Base-by-base conservation (phyloP, 2,888 invertebrate species). In the Drosophila silvestris region DNA sequence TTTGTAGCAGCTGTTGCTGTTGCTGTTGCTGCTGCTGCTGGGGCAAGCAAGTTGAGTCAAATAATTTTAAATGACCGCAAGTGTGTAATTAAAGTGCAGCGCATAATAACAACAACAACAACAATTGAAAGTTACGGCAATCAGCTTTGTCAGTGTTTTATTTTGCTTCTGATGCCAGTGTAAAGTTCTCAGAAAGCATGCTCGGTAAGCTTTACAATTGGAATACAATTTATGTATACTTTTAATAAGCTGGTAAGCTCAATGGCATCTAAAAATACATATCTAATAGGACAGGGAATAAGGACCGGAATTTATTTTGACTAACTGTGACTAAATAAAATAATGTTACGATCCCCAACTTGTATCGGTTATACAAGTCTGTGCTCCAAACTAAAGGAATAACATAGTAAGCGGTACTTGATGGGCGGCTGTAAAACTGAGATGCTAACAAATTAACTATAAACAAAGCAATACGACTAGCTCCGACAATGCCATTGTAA, bases 61-160 rank as follows among this genome's bases (percentile, higher is more conserved):
- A 85, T 90, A 82, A 85, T 85, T 85, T 85, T 90, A 90, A 85
- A 90, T 89, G 89, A 85, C 90, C 85, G 83, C 85, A 85, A 85
- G 85, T 90, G 85, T 90, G 85, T 85, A 85, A 85, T 85, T 85
- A 85, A 88, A 85, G 74, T 82, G 90, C 90, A 85, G 83, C 72
- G 88, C 73, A 72, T 71, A 87, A 89, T 79, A 85, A 77, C 65
- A 86, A 70, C 67, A 75, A 77, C 69, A 73, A 74, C 68, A 71
- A 66, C 66, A 67, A 67, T 52, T 72, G 65, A 72, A 82, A 83
- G 63, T 80, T 70, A 37, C 37, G 70, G 69, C 77, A 88, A 85
- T 83, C 86, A 83, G 81, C 86, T 78, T 72, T 67, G 53, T 63
- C 61, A 72, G 57, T 35, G 53, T 47, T 65, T 69, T 60, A 82